phyloP scores from a whole-genome alignment of 2,797 vertebrate genomes.

The Nannoperca obscura region DNA sequence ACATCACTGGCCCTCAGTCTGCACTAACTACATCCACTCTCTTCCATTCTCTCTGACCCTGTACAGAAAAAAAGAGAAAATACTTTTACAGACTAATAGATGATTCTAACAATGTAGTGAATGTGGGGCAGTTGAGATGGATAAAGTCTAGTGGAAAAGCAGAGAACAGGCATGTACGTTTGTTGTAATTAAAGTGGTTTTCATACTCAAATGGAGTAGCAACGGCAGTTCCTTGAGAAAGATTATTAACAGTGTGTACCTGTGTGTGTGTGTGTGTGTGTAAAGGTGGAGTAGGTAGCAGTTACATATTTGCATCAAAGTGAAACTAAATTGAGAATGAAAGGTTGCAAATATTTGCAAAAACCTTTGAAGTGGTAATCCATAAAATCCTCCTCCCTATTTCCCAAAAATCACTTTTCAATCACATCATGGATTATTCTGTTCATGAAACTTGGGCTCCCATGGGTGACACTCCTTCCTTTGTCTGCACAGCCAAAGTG shows the following conservation, averaged over 20 bases:
- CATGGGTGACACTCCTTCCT: constrained; percentile 4
- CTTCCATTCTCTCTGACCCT: constrained; percentile 25
- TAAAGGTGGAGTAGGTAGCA: not conserved
- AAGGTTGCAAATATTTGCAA: constrained; percentile 6
- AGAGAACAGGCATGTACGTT: not conserved
- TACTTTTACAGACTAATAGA: constrained; percentile 29
- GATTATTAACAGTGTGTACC: not conserved
- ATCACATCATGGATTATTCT: not conserved
- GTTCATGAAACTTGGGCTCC: not conserved
- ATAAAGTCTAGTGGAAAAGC: not conserved
- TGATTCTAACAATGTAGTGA: constrained; percentile 18
- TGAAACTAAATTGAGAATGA: constrained; percentile 35
- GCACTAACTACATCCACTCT: constrained; percentile 55
- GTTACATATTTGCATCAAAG: constrained; percentile 39
- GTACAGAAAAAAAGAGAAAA: not conserved
- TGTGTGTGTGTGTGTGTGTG: constrained; percentile 3
- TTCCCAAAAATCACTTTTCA: constrained; percentile 4
- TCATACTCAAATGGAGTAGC: constrained; percentile 10
- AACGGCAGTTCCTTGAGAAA: constrained; percentile 6
- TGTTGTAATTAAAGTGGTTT: constrained; percentile 37
- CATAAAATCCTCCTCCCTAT: not conserved
- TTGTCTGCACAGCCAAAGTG: constrained; percentile 5
- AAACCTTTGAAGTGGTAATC: not conserved
- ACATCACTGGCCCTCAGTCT: constrained; percentile 72
- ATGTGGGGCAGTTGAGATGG: constrained; percentile 22